Base-by-base conservation (phyloP, 2,888 invertebrate genomes). In the Calliphora vomitoria region DNA sequence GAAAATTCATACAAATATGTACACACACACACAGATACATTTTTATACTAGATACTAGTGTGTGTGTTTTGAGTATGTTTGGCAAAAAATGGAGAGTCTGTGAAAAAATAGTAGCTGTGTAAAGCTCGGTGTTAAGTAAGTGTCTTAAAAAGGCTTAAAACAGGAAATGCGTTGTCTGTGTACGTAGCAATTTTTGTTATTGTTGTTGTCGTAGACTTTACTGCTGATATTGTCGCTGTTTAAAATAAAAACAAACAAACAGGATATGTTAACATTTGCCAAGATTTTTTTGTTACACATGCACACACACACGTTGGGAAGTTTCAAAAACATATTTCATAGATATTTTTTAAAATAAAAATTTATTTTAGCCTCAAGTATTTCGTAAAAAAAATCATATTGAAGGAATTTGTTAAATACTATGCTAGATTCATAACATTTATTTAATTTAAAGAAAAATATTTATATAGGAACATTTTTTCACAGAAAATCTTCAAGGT, bases 111-210 rank as follows among this genome's bases (percentile, higher is more conserved):
- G 35, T 31, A 74, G 78, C 81, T 50, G 68, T 20, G 50, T 74
- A 82, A 87, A 87, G 85, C 81, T 75, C 79, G 79, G 82, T 87
- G 87, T 87, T 85, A 87, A 87, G 87, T 82, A 85, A 85, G 87
- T 87, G 87, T 87, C 85, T 87, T 85, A 82, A 87, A 87, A 87
- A 82, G 87, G 87, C 84, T 82, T 87, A 79, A 87, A 82, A 79
- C 79, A 82, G 85, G 85, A 87, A 85, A 85, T 87, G 85, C 87
- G 87, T 82, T 85, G 87, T 85, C 82, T 87, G 82, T 82, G 85
- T 47, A 58, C 60, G 55, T 55, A 69, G 71, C n/a, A 74, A 64
- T 79, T 47, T 13, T 74, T 72, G 60, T 79, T 68, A 38, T 74
- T 82, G 64, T 74, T 82, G 64, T 31, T 53, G 25, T 69, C 55